phyloP scores from a whole-genome alignment of 2,888 invertebrate species.

The Chelonus formosanus region DNA sequence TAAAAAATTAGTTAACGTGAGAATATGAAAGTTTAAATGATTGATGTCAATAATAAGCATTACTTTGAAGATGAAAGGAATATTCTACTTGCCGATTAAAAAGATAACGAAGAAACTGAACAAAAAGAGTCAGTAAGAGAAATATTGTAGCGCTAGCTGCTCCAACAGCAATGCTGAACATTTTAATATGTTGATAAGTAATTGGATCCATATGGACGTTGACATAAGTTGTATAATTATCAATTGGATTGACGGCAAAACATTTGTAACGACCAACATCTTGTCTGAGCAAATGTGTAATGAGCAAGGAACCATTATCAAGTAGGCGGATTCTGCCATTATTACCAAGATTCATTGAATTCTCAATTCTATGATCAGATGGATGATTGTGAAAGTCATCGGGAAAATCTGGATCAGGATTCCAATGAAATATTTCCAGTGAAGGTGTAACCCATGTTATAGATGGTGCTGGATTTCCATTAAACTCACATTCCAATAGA shows the following conservation, averaged over 20 bases:
- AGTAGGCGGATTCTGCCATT: constrained; percentile 73
- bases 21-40: too few relatives aligned
- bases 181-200: constrained; percentile 83
- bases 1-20: too few relatives aligned
- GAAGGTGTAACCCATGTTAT: constrained; percentile 87
- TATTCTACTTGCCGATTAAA: constrained; percentile 72
- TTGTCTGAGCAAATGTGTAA: constrained; percentile 76
- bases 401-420: constrained; percentile 75
- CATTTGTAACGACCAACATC: constrained; percentile 89
- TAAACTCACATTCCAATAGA: constrained; percentile 78
- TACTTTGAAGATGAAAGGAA: neutral
- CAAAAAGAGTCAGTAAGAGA: constrained; percentile 79
- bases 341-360: constrained; percentile 51
- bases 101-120: constrained; percentile 78
- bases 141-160: constrained; percentile 81
- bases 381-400: constrained; percentile 77
- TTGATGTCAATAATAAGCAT: neutral
- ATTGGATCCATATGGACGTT: constrained; percentile 85
- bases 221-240: constrained; percentile 80
- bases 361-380: constrained; percentile 69
- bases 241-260: constrained; percentile 84
- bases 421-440: constrained; percentile 78
- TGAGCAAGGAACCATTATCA: constrained; percentile 81
- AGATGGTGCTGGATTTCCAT: constrained; percentile 80
- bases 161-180: constrained; percentile 85